Conservation (phyloP, 2,797 vertebrate genomes). For the Vespertilio murinus region DNA sequence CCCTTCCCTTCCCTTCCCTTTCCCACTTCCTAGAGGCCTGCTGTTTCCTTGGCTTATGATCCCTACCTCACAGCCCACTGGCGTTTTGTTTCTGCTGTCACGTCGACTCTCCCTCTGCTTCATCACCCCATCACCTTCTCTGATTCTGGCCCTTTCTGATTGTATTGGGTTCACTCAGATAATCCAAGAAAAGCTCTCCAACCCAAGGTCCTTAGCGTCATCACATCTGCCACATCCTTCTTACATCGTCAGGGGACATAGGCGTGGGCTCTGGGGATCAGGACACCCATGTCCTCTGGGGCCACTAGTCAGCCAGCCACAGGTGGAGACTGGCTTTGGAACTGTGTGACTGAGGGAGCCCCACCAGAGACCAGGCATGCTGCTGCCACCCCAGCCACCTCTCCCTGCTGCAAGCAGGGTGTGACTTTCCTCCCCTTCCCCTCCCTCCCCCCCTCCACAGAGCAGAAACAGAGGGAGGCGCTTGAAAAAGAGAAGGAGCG, state of each 20-base stretch:
- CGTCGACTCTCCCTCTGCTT: neutral
- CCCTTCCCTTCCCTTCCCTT: neutral
- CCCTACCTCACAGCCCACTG: neutral
- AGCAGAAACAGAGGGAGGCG: constrained; percentile 69
- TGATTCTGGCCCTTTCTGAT: neutral
- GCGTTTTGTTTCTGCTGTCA: neutral
- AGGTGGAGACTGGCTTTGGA: neutral
- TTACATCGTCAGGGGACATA: neutral
- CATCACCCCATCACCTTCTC: neutral
- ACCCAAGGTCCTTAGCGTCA: neutral
- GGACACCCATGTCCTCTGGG: too few species aligned
- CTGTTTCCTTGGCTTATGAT: neutral
- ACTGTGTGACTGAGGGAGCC: neutral
- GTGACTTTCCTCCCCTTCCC: neutral
- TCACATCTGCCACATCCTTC: neutral
- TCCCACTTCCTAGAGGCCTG: neutral
- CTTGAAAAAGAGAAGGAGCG: constrained; percentile 76
- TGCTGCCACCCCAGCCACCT: fast-evolving
- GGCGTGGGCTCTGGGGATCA: too few species aligned
- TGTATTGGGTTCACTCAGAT: neutral
- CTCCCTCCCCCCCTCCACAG: constrained; percentile 71
- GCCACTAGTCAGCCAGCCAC: neutral
- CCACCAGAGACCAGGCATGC: neutral
- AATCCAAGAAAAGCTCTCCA: neutral
- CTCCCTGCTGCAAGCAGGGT: neutral